Percentiles rank a stretch among this genome's conserved stretches.
phyloP scores from a whole-genome alignment of 2,797 vertebrate species.

The Cryptoblepharus egeriae region DNA sequence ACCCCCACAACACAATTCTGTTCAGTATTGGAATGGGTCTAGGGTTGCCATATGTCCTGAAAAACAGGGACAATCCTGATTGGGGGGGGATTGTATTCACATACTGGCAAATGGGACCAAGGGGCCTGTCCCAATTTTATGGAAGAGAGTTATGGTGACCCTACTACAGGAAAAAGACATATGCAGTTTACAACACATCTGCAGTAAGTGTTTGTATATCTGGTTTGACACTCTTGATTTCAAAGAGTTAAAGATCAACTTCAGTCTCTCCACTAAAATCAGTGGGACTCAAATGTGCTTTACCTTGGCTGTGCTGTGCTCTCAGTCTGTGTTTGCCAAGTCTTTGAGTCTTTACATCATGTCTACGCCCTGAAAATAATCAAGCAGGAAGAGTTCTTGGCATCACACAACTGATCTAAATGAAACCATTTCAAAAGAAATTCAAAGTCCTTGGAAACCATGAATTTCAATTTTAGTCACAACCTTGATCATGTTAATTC shows the following conservation, averaged over 20 bases:
- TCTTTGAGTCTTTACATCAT: background rate
- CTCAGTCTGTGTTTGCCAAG: background rate
- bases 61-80: too few species aligned
- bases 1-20: too few species aligned
- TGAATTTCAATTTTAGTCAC: constrained; percentile 62
- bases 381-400: background rate
- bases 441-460: constrained; percentile 30
- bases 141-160: too few species aligned
- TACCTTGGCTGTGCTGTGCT: background rate
- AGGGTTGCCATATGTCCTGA: too few species aligned
- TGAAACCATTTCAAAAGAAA: background rate
- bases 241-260: background rate
- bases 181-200: too few species aligned
- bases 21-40: too few species aligned
- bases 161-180: too few species aligned
- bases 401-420: background rate
- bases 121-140: too few species aligned
- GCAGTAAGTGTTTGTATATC: background rate
- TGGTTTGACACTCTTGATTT: background rate
- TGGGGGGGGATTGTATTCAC: too few species aligned
- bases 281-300: background rate
- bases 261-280: too few species aligned
- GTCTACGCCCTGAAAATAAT: background rate
- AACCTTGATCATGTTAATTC: constrained; percentile 67
- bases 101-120: too few species aligned